A percentile compares a stretch with the other conserved stretches of the same genome.
phyloP scores from a whole-genome alignment of 2,888 invertebrate genomes.

The Crossocerus cetratus region DNA sequence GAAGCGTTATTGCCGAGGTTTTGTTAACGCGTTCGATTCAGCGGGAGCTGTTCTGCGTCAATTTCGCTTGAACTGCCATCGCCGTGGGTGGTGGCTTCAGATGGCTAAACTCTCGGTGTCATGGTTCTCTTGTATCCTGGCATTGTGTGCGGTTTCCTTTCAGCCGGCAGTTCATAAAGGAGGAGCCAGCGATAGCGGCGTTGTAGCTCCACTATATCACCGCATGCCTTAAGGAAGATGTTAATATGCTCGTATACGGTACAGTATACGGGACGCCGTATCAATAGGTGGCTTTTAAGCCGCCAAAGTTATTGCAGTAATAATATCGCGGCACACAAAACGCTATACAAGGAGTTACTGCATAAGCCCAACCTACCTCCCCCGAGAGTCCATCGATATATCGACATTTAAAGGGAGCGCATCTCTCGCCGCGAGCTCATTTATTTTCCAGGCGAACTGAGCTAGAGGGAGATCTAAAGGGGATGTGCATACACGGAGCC shows the following conservation, averaged over 20 bases:
- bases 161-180: conserved; percentile 44
- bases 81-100: background rate
- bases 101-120: conserved; percentile 2
- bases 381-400: too few relatives aligned
- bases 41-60: too few relatives aligned
- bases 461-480: background rate
- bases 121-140: conserved; percentile 18
- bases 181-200: conserved; percentile 40
- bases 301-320: conserved; percentile 32
- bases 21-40: too few relatives aligned
- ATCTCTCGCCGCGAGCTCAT: background rate
- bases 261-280: conserved; percentile 37
- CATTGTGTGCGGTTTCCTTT: conserved; percentile 26
- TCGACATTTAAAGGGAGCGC: background rate
- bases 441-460: background rate
- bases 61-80: too few relatives aligned
- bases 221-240: conserved; percentile 38
- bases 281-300: conserved; percentile 37
- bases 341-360: too few relatives aligned
- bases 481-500: background rate
- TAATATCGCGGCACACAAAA: conserved; percentile 13
- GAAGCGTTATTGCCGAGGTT: too few relatives aligned
- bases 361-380: too few relatives aligned
- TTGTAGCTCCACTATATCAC: conserved; percentile 25
- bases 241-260: conserved; percentile 40